These are phyloP conservation scores for Petrocephalus sullivani DNA, from an alignment of 2,797 vertebrate species.

Conservation along the genomic window DNA sequence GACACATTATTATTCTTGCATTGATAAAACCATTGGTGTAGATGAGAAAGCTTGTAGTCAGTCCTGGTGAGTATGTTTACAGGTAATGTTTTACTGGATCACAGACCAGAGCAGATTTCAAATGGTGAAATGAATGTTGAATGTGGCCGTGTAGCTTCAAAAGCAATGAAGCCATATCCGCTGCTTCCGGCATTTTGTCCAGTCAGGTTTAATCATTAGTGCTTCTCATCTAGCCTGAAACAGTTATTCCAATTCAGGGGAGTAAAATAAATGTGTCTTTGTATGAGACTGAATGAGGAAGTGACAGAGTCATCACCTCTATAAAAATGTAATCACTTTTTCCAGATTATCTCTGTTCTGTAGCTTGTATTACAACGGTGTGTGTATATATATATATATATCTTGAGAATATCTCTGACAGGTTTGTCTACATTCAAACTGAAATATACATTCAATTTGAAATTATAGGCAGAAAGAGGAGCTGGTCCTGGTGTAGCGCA, in stretches of 20 bases:
- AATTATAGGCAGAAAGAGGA: background rate
- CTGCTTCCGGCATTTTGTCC: background rate
- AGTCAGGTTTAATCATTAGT: background rate
- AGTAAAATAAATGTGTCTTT: background rate
- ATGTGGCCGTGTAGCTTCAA: background rate
- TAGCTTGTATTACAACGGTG: background rate
- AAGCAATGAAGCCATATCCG: background rate
- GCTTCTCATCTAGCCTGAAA: background rate
- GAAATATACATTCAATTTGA: background rate
- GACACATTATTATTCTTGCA: background rate
- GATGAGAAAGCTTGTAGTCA: background rate
- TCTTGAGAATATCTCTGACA: background rate
- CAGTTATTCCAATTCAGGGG: background rate
- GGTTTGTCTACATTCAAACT: background rate
- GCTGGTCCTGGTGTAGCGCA: background rate
- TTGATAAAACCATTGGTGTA: background rate
- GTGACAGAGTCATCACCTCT: background rate
- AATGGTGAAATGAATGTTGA: background rate
- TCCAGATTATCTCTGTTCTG: background rate
- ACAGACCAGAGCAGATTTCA: background rate
- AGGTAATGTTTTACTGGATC: background rate
- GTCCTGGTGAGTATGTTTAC: background rate
- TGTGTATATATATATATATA: background rate
- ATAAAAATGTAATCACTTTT: background rate
- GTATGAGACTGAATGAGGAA: background rate